Base-by-base conservation (phyloP, 2,888 invertebrate genomes). In the Amaurobius ferox region DNA sequence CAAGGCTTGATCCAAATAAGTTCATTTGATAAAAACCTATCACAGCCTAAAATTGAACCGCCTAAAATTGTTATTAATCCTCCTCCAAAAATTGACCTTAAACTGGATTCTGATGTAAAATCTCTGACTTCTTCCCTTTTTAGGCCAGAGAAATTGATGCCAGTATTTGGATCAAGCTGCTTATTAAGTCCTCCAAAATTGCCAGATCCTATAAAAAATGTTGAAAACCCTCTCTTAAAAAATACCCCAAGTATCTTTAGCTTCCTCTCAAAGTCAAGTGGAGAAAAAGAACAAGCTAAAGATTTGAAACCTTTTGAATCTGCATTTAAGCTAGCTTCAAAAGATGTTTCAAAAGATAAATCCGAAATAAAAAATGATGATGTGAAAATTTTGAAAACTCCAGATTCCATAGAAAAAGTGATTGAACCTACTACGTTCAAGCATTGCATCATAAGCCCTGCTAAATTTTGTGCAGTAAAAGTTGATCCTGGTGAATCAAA, bases 1-100 rank as follows among this genome's bases (percentile, higher is more conserved):
- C 67, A 67, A 23, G 67, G 68, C 5, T 23, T 85, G 13, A 85
- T 85, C 32, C 44, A 77, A 30, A 76, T 77, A 55, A 29, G 32
- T 19, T 39, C 68, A 30, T 26, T 28, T 48, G 73, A 79, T 30
- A 72, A 16, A 26, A 64, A 39, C 32, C n/a, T 26, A 32, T 1
- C 68, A 29, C 66, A 19, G 6, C 29, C 16, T 1, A 73, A 79
- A 67, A 7, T 29, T 7, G 6, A 35, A 32, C 7, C 61, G 23
- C 0, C 61, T 7, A 67, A 74, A 32, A 30, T 19, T 39, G 2
- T 7, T 23, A 19, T 39, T 6, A 26, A 16, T 26, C 13, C 7
- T 1, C 23, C 40, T 40, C 35, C 68, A 40, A 68, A 68, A n/a
- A 40, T 28, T 40, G 40, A 40, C 23, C 11, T 35, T 7, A 39